Evolutionary conservation across 2,888 invertebrate genomes (phyloP).

Genomic region (Hesperia comma): DNA sequence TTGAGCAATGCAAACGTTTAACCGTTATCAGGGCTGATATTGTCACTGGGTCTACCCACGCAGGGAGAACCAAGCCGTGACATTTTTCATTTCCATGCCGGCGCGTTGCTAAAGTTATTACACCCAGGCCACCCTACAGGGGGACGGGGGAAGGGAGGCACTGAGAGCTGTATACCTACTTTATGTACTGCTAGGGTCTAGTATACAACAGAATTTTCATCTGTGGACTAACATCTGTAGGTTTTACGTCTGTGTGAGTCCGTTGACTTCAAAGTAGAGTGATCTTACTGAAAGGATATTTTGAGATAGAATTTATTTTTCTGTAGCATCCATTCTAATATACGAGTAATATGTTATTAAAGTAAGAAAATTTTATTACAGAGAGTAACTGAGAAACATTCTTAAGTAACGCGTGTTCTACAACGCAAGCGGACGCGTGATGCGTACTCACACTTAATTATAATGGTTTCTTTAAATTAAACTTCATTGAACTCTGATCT

Average conservation of each 20-base stretch:
- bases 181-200: constrained; percentile 30
- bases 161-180: constrained; percentile 18
- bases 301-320: no score
- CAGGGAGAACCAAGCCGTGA: constrained; percentile 45
- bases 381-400: no score
- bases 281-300: no score
- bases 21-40: constrained; percentile 2
- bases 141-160: constrained; percentile 42
- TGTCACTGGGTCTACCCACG: constrained; percentile 10
- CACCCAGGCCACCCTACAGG: constrained; percentile 53
- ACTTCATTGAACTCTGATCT: constrained; percentile 9
- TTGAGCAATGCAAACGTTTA: not conserved
- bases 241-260: not conserved
- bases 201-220: not conserved
- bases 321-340: no score
- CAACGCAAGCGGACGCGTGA: no score
- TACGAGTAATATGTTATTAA: no score
- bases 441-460: not conserved
- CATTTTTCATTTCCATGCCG: constrained; percentile 66
- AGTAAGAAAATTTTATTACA: no score
- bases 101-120: constrained; percentile 64
- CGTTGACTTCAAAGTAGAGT: no score
- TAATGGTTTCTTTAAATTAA: constrained; percentile 13
- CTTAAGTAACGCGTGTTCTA: no score
- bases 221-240: not conserved